These are phyloP conservation scores for Hypomecis punctinalis DNA, from an alignment of 2,888 invertebrate genomes.

Conservation along the genomic window DNA sequence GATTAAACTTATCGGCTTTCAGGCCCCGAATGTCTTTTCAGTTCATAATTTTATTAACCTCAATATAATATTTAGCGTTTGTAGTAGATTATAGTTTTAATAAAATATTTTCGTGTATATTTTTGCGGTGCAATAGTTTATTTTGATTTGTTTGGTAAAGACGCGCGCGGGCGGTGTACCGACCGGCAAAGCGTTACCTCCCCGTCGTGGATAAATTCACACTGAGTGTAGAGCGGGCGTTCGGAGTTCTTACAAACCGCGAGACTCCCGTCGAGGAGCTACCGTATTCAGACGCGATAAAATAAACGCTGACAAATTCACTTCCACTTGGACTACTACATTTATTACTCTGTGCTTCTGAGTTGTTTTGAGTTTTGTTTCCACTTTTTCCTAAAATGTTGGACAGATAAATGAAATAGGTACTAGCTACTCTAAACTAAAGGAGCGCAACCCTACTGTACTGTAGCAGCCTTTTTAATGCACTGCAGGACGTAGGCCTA, in stretches of 20 bases:
- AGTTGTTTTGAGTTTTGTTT: background rate
- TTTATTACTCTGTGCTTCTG: background rate
- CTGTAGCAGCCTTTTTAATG: too few species aligned
- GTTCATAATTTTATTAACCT: slow-evolving; percentile 46
- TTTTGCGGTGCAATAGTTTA: slow-evolving; percentile 34
- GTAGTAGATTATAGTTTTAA: slow-evolving; percentile 11
- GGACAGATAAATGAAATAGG: too few species aligned
- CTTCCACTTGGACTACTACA: slow-evolving; percentile 11
- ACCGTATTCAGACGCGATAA: slow-evolving; percentile 44
- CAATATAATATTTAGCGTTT: slow-evolving; percentile 5
- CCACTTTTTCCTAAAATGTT: too few species aligned
- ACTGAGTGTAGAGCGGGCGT: slow-evolving; percentile 54
- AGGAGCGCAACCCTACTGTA: too few species aligned
- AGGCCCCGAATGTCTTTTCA: slow-evolving; percentile 39
- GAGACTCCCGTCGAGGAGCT: slow-evolving; percentile 32
- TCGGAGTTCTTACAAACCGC: slow-evolving; percentile 5
- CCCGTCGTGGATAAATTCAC: slow-evolving; percentile 58
- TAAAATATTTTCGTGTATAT: slow-evolving; percentile 26
- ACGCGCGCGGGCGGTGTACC: slow-evolving; percentile 55
- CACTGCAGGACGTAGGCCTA: too few species aligned
- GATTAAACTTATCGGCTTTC: slow-evolving; percentile 31
- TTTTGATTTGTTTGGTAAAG: slow-evolving; percentile 51
- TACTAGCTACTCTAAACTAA: too few species aligned
- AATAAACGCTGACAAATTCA: slow-evolving; percentile 54
- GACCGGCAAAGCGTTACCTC: slow-evolving; percentile 59